A percentile compares a stretch with the other conserved stretches of the same genome.
Conservation (phyloP, 2,797 vertebrate genomes). For the Oryzias sinensis region DNA sequence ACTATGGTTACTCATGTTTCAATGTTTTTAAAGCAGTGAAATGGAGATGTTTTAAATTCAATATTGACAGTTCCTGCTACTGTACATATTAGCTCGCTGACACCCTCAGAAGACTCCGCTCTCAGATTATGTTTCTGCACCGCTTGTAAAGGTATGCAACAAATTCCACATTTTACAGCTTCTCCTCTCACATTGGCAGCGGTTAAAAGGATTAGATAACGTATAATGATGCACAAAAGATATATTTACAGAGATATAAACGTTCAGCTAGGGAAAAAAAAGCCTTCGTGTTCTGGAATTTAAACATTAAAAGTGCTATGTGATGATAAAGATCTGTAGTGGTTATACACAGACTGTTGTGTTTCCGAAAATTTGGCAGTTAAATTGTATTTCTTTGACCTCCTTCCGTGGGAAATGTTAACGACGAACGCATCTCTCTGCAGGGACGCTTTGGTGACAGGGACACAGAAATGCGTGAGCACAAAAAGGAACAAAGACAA, state of each 20-base stretch:
- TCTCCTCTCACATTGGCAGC: too few species aligned
- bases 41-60: neutral
- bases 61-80: neutral
- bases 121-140: neutral
- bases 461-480: constrained; percentile 28
- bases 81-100: too few species aligned
- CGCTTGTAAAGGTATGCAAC: too few species aligned
- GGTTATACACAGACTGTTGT: neutral
- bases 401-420: constrained; percentile 24
- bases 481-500: constrained; percentile 28
- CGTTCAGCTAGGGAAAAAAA: too few species aligned
- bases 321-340: neutral
- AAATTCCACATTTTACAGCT: too few species aligned
- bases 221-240: too few species aligned
- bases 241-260: too few species aligned
- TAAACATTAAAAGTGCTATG: neutral
- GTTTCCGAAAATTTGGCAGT: constrained; percentile 14
- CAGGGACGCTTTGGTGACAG: constrained; percentile 28
- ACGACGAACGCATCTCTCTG: constrained; percentile 14
- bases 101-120: too few species aligned
- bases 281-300: too few species aligned
- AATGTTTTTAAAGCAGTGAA: constrained; percentile 18
- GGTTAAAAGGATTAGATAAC: too few species aligned
- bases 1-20: constrained; percentile 39
- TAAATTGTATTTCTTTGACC: constrained; percentile 16